Percentiles rank a stretch among this genome's conserved stretches.
Evolutionary conservation across 2,888 invertebrate species (phyloP).

Genomic region (Sepiola atlantica): DNA sequence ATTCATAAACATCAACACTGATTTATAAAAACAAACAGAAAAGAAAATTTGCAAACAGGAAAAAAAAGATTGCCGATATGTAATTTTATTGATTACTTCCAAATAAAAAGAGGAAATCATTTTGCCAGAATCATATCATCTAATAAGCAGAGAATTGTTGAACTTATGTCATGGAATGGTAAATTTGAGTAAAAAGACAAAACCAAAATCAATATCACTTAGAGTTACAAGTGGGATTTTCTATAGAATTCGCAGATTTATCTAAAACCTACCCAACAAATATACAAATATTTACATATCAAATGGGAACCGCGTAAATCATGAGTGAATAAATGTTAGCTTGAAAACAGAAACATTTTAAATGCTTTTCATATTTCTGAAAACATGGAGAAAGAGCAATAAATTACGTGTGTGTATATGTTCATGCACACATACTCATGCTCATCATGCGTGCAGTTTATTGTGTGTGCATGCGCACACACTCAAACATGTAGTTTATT

Average conservation of each 20-base stretch:
- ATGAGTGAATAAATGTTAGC: background rate
- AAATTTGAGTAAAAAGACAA: fast-evolving
- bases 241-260: constrained; percentile 33
- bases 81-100: background rate
- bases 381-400: background rate
- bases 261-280: background rate
- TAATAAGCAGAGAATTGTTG: background rate
- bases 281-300: background rate
- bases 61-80: no score
- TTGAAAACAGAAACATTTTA: background rate
- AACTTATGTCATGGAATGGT: background rate
- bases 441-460: no score
- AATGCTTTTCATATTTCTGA: background rate
- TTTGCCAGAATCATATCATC: constrained; percentile 9
- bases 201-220: background rate
- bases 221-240: constrained; percentile 24
- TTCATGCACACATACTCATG: no score
- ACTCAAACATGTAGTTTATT: no score
- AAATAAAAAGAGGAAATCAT: background rate
- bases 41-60: background rate
- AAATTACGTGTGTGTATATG: no score
- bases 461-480: no score
- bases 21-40: background rate
- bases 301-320: constrained; percentile 38
- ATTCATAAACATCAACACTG: background rate